Base-by-base conservation (phyloP, 2,888 invertebrate genomes). In the Lumbricus terrestris region DNA sequence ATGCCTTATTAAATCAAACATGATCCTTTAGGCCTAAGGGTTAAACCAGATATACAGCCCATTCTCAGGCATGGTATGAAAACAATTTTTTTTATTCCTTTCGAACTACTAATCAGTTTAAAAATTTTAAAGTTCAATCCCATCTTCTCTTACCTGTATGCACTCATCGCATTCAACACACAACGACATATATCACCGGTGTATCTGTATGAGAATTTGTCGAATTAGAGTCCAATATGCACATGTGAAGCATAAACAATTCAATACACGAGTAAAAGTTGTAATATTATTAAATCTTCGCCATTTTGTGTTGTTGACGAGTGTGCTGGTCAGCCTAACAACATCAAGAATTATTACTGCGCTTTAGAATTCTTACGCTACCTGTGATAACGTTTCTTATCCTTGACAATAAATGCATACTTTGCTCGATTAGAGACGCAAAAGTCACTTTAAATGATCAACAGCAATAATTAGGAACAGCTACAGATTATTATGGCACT, bases 331-430 rank as follows among this genome's bases (percentile, higher is more conserved):
- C 35, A 15, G 85, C 35, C 35, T 34, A 85, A 85, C 23, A 34
- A 85, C 85, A 5, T 37, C 4, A 1, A 16, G 5, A 85, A 37
- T 35, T 85, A 85, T 85, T 37, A 85, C 34, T 85, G 85, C 85
- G 85, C 85, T 37, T 69, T 69, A 69, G 69, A 96, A 92, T 96
- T 96, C 91, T 95, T 94, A 93, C 95, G 94, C 93, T 95, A 96
- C 37, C 96, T 96, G 18, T 96, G 92, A 47, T 69, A n/a, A 8
- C 29, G 69, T 69, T 69, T 69, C 29, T 69, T 69, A 69, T 69
- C 29, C n/a, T 2, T 69, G 1, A 69, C 69, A 69, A n/a, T 69
- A n/a, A 69, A 69, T 69, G n/a, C 5, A n/a, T n/a, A 69, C 29
- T n/a, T 29, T 16, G 11, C 4, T n/a, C n/a, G 8, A 69, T 69